phyloP scores from a whole-genome alignment of 2,113 vertebrate genomes.

The Zosterops borbonicus region DNA sequence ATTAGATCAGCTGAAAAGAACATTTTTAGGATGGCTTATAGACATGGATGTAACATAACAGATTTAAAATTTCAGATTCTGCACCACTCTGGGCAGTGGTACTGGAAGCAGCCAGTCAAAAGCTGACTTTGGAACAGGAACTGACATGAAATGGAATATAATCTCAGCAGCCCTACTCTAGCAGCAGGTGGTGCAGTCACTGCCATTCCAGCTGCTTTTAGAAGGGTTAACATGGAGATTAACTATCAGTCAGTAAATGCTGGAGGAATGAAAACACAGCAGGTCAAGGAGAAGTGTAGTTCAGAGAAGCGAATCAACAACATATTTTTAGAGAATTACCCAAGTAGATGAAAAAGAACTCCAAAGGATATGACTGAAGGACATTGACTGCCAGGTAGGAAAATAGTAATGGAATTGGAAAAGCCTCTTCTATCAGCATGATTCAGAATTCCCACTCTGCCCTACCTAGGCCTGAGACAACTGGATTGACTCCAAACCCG shows the following conservation, averaged over 20 bases:
- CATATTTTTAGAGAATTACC: constrained; percentile 6
- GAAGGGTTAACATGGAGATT: background rate
- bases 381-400: background rate
- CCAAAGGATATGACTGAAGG: background rate
- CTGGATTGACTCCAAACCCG: background rate
- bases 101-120: background rate
- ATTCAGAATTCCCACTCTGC: background rate
- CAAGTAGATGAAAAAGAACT: background rate
- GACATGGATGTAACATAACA: background rate
- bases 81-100: background rate
- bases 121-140: background rate
- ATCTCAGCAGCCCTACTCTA: background rate
- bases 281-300: constrained; percentile 6
- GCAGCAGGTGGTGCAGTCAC: background rate
- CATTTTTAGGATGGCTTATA: background rate
- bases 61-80: background rate
- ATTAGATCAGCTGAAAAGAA: background rate
- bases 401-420: background rate
- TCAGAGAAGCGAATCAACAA: background rate
- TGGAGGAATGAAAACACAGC: background rate
- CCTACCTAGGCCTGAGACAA: background rate
- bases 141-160: background rate
- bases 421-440: background rate
- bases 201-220: background rate
- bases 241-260: background rate